Base-by-base conservation (phyloP, 1,140 invertebrate genomes). In the Bombyx mandarina region DNA sequence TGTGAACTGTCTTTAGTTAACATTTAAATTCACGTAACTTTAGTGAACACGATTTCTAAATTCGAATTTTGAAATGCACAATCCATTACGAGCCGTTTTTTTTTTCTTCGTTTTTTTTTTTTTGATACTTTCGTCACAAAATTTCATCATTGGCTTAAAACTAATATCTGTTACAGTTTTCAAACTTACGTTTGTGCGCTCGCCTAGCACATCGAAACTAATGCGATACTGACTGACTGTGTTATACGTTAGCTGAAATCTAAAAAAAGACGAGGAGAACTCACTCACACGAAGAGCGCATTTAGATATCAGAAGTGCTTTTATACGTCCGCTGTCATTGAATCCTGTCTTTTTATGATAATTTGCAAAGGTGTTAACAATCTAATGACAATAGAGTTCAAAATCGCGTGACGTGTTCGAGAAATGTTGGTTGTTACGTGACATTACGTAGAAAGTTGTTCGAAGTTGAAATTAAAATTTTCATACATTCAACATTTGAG, bases 121-220 rank as follows among this genome's bases (percentile, higher is more conserved):
- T 8, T 8, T 45, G 45, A 7, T 45, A 45, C 45, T 8, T 45
- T 45, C 61, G 45, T 58, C 59, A 62, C 60, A 61, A 44, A 43
- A 22, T 35, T 53, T 52, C 42, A 9, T 9, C n/a, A 2, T 12
- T 9, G 8, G 45, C 12, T 47, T 10, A 47, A 47, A 47, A 47
- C 26, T 48, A 10, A 7, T 48, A 42, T 48, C 48, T 42, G 18
- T 9, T 48, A 42, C 50, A 51, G 26, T 35, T 22, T 55, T 12
- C 8, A 55, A 69, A 83, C 80, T 81, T 79, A 81, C 77, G 69
- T 73, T 73, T 71, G 68, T 79, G 76, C 79, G 77, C 75, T 67
- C 80, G 78, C 75, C 70, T 73, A 77, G 69, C 70, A 62, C 67
- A 73, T 73, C 69, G 56, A 64, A 66, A 82, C 79, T 77, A 72